These are phyloP conservation scores for Itoplectis maculator DNA, from an alignment of 2,888 invertebrate species.

Conservation along the genomic window DNA sequence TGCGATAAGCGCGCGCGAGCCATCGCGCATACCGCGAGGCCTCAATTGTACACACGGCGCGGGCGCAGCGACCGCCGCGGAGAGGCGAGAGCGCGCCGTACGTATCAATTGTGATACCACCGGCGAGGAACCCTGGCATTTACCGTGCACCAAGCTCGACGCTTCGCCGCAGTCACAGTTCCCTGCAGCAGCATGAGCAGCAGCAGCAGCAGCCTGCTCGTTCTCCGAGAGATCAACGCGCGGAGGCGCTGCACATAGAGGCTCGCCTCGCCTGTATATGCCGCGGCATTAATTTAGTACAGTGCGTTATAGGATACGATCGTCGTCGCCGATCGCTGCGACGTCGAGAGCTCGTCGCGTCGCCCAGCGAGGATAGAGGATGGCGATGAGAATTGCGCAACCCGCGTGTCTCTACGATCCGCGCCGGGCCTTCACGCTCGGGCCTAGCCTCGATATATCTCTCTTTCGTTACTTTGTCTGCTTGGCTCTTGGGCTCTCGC, in stretches of 20 bases:
- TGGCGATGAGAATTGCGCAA: slow-evolving; percentile 34
- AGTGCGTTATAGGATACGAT: slow-evolving; percentile 74
- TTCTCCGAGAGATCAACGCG: slow-evolving; percentile 42
- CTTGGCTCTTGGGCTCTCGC: neutral
- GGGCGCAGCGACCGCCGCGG: neutral
- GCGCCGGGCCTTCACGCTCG: neutral
- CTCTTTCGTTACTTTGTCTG: slow-evolving; percentile 16
- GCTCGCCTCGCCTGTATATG: slow-evolving; percentile 45
- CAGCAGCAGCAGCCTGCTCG: neutral
- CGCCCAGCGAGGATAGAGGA: slow-evolving; percentile 29
- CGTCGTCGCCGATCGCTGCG: slow-evolving; percentile 32
- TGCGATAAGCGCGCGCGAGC: neutral
- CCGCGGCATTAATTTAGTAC: slow-evolving; percentile 76
- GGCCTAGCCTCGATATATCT: slow-evolving; percentile 16
- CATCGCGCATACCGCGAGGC: slow-evolving; percentile 19
- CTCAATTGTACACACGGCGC: slow-evolving; percentile 1
- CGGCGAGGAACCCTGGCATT: slow-evolving; percentile 61
- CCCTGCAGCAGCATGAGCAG: neutral
- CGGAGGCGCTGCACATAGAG: slow-evolving; percentile 26
- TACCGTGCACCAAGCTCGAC: slow-evolving; percentile 40
- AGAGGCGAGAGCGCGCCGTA: neutral
- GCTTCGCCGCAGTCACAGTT: slow-evolving; percentile 2
- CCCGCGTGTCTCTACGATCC: slow-evolving; percentile 8
- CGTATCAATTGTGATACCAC: slow-evolving; percentile 47
- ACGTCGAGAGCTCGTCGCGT: slow-evolving; percentile 40